phyloP scores from a whole-genome alignment of 2,797 vertebrate species.

The Lagorchestes hirsutus region DNA sequence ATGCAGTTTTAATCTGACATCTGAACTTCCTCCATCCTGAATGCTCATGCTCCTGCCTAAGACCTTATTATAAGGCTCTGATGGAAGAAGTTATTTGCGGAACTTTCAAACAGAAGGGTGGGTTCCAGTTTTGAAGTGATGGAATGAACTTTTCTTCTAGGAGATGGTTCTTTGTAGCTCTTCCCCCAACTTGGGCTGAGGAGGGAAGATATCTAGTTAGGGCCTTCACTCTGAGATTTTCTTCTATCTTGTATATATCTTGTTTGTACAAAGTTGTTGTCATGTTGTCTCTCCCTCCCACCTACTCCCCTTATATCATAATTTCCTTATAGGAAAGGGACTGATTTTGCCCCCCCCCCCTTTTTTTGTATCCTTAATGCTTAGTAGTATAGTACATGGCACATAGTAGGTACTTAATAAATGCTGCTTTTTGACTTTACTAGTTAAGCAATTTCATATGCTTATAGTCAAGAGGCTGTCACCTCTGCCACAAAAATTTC shows the following conservation, averaged over 20 bases:
- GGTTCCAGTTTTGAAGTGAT: background rate
- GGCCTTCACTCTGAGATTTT: background rate
- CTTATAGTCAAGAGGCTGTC: background rate
- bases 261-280: background rate
- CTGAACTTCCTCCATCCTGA: constrained; percentile 3
- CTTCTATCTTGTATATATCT: background rate
- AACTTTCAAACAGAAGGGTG: background rate
- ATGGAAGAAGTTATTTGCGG: background rate
- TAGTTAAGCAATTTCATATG: background rate
- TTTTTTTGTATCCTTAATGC: background rate
- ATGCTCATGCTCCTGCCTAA: constrained; percentile 52
- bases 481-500: background rate
- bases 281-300: background rate
- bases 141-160: background rate
- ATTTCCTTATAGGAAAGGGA: background rate
- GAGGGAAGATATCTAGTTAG: background rate
- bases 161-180: background rate
- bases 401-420: background rate
- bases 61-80: constrained; percentile 45
- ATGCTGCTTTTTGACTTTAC: background rate
- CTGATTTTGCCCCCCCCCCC: background rate
- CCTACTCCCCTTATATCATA: background rate
- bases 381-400: background rate
- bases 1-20: constrained; percentile 60
- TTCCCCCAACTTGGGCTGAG: background rate